Evolutionary conservation across 2,113 vertebrate species (phyloP), one percentile per base, ranked within the genome.

Genomic region (Peucedramus taeniatus): DNA sequence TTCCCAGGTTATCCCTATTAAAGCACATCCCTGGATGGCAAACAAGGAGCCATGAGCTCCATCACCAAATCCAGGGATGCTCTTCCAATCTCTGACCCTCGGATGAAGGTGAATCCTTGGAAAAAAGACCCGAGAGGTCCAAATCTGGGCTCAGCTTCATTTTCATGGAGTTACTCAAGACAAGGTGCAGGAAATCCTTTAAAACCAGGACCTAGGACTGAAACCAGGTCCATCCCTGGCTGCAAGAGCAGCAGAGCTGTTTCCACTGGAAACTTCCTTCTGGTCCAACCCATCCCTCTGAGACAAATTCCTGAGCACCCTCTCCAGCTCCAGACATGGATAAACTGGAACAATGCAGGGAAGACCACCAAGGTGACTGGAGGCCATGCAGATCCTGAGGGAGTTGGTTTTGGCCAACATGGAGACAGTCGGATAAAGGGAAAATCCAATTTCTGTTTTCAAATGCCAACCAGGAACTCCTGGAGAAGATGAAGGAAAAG

Each of bases 281-380:
- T 8, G 0, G 0, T 26, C 42, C 37, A 13, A 2, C 20, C 20
- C 1, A 1, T 11, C 6, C 10, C n/a, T 7, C 3, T 2, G 13
- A 54, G 31, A 35, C 2, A 30, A 33, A 8, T 26, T 10, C 57
- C 68, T 21, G 56, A 53, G n/a, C 0, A 0, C 7, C 42, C 7
- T 18, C 17, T 11, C 65, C 60, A 49, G 23, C 11, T 31, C n/a
- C 26, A 30, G 37, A 12, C 19, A 9, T 2, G 60, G 64, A 57
- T 3, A 14, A 7, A 21, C 4, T 2, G 13, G 6, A 51, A 7
- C 2, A 3, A 13, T 1, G 21, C 22, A 64, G 22, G 40, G n/a
- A 30, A 69, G 30, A 15, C 6, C 77, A 31, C 72, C 40, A 24
- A 12, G 30, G 24, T 6, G 33, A 28, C 2, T 26, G 3, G 18